phyloP scores from a whole-genome alignment of 2,113 vertebrate species.

The Formicarius rufipectus region DNA sequence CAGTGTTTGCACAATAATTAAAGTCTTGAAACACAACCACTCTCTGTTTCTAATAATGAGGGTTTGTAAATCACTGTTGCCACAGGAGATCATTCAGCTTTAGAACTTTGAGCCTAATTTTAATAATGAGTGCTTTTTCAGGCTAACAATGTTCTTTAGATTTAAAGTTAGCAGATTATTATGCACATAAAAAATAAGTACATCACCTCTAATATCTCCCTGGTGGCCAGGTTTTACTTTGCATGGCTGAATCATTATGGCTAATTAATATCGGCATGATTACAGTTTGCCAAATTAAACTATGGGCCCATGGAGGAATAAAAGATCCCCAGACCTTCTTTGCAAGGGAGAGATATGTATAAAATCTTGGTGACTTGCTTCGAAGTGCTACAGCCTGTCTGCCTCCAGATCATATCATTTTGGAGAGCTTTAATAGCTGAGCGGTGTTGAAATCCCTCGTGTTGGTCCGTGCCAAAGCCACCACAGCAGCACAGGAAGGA shows the following conservation, averaged over 20 bases:
- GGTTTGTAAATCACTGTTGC: constrained; percentile 29
- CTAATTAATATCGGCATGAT: constrained; percentile 40
- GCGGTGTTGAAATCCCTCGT: not conserved
- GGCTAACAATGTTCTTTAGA: constrained; percentile 12
- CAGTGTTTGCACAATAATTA: constrained; percentile 2
- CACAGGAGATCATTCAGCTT: constrained; percentile 26
- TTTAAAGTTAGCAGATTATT: constrained; percentile 23
- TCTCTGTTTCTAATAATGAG: not conserved
- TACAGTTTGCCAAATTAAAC: constrained; percentile 4
- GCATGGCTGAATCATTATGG: not conserved
- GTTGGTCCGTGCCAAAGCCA: not conserved
- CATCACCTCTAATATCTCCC: constrained; percentile 32
- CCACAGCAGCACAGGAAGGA: not conserved
- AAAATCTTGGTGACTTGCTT: not conserved
- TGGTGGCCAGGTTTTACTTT: not conserved
- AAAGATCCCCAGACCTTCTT: not conserved
- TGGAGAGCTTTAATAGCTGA: not conserved
- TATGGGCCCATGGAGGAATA: not conserved
- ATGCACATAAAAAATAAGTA: constrained; percentile 42
- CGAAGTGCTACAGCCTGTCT: not conserved
- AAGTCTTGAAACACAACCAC: not conserved
- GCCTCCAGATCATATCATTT: not conserved
- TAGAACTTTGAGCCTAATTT: constrained; percentile 13
- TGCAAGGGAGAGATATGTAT: not conserved
- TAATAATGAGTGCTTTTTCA: constrained; percentile 45